Evolutionary conservation across 2,113 vertebrate species (phyloP).

Genomic region (Nematolebias whitei): DNA sequence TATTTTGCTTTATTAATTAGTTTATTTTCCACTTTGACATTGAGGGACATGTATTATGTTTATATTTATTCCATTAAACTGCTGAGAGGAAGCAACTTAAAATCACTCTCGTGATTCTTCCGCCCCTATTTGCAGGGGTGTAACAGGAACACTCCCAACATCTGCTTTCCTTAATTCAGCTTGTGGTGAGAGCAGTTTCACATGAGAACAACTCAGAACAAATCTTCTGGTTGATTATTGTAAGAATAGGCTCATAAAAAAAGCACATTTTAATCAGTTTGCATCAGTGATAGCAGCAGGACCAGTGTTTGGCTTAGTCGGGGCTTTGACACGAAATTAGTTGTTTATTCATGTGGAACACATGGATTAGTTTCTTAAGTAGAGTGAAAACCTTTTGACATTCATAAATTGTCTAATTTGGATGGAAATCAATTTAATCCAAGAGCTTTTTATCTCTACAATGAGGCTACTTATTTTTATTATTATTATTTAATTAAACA

Average conservation of each 20-base stretch:
- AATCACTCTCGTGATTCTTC: no score
- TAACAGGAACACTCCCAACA: slow-evolving; percentile 26
- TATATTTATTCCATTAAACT: no score
- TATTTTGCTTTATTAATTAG: no score
- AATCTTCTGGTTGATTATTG: slow-evolving; percentile 21
- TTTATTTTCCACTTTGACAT: no score
- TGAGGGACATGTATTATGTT: no score
- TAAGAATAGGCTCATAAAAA: slow-evolving; percentile 13
- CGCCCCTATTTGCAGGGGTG: no score
- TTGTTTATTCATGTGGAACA: slow-evolving; percentile 12
- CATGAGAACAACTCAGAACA: slow-evolving; percentile 10
- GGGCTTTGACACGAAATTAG: slow-evolving; percentile 37
- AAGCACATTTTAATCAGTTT: slow-evolving; percentile 30
- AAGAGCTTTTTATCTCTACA: not conserved
- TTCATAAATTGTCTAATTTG: not conserved
- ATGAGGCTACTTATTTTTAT: not conserved
- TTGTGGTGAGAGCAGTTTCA: slow-evolving; percentile 12
- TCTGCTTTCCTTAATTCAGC: slow-evolving; percentile 40
- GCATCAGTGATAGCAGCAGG: slow-evolving; percentile 18
- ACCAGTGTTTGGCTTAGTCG: no score
- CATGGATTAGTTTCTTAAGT: not conserved
- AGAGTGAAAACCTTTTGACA: slow-evolving; percentile 19
- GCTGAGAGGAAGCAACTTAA: no score
- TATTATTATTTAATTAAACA: not conserved
- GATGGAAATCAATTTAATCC: slow-evolving; percentile 1